Evolutionary conservation across 2,113 vertebrate species (phyloP).

Genomic region (Phaetusa simplex): DNA sequence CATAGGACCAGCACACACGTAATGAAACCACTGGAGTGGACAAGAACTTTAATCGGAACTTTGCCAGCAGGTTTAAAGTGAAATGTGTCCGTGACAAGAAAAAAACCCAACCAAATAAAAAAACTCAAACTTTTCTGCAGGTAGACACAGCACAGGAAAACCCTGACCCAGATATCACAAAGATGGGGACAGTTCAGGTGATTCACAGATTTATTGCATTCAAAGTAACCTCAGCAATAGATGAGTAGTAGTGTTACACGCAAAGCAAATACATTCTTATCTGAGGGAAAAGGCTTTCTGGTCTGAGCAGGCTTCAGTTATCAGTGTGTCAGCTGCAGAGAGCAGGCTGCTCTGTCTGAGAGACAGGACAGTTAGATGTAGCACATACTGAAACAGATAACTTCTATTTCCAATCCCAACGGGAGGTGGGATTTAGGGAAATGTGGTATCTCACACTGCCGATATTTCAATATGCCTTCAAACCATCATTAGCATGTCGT

Average conservation of each 20-base stretch:
- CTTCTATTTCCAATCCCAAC: not conserved
- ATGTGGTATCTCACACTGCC: not conserved
- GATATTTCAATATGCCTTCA: not conserved
- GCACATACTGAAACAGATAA: not conserved
- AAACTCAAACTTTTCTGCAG: not conserved
- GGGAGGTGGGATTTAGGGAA: not conserved
- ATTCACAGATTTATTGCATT: not conserved
- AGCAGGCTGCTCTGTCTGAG: not conserved
- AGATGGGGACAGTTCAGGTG: not conserved
- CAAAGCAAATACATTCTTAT: not conserved
- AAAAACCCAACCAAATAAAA: not conserved
- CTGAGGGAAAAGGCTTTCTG: not conserved
- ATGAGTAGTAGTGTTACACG: not conserved
- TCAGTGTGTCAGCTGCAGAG: not conserved
- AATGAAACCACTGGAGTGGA: not conserved
- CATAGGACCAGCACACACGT: not conserved
- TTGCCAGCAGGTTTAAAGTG: not conserved
- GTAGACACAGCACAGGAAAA: not conserved
- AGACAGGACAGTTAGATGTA: not conserved
- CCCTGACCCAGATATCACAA: accelerated
- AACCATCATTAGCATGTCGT: not conserved
- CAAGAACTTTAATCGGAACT: not conserved
- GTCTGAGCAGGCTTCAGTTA: not conserved
- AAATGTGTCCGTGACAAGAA: not conserved
- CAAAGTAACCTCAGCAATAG: not conserved